Percentiles rank a stretch among this genome's conserved stretches.
These are phyloP conservation scores for Drosophila stalkeri DNA, from an alignment of 2,888 invertebrate species.

Conservation along the genomic window DNA sequence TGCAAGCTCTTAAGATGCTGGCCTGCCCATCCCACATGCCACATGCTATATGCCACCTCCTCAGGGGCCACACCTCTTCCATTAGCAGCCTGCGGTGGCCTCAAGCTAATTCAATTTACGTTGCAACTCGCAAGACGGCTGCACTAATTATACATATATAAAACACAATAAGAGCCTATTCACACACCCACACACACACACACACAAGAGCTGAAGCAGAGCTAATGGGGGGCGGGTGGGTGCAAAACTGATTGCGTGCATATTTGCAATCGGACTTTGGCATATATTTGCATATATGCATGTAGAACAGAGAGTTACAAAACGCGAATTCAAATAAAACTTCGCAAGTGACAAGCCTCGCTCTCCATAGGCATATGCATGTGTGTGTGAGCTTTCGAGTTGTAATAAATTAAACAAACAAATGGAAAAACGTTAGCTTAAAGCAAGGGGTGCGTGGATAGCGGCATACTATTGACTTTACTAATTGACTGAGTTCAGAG, in stretches of 20 bases:
- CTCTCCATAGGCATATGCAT: conserved; percentile 22
- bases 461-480: conserved; percentile 69
- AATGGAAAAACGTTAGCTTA: conserved; percentile 42
- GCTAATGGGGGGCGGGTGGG: not conserved
- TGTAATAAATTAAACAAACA: conserved; percentile 73
- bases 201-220: not conserved
- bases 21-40: not conserved
- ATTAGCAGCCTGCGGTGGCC: conserved; percentile 44
- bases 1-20: conserved; percentile 34
- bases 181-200: conserved; percentile 6
- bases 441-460: conserved; percentile 12
- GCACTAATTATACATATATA: conserved; percentile 40
- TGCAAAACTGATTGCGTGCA: conserved; percentile 52
- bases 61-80: conserved; percentile 36
- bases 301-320: conserved; percentile 6
- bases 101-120: conserved; percentile 49
- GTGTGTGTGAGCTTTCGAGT: conserved; percentile 49
- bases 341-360: conserved; percentile 38
- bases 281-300: conserved; percentile 36
- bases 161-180: conserved; percentile 40
- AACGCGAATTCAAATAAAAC: conserved; percentile 49
- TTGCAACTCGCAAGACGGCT: conserved; percentile 17
- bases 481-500: conserved; percentile 66
- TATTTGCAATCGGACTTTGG: conserved; percentile 51
- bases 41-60: not conserved